Evolutionary conservation across 2,797 vertebrate species (phyloP), one percentile per base, ranked within the genome.

Genomic region (Pseudomugil tenellus): DNA sequence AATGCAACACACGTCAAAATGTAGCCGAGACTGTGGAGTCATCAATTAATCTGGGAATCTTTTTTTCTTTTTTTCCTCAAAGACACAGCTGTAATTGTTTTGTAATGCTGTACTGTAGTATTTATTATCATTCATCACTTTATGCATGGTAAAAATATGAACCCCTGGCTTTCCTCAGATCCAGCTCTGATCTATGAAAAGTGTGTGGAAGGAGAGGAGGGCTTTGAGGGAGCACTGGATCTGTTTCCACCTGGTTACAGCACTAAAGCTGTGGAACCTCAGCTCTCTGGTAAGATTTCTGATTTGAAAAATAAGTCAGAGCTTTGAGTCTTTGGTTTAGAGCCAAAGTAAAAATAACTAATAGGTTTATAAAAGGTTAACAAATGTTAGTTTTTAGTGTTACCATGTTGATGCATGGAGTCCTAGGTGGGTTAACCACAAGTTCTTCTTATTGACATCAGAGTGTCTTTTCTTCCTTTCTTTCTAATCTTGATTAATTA

Each of bases 131-230:
- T 53, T 19, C 49, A 11, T 16, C 54, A 5, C 16, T 28, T 62
- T 21, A 3, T 58, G 13, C 21, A 3, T 37, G 23, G 2, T 23
- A 6, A 17, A 72, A 67, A 21, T 8, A 28, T 56, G 63, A 43
- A 63, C 9, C 3, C 1, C 29, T 57, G 11, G 16, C 81, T 6
- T 79, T 25, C 60, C 19, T n/a, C 76, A 99, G 98, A 99, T 81
- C 97, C 97, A 61, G 92, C 95, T 54, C 94, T 99, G 32, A 96
- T 99, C 73, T 91, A 98, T 87, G 96, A 98, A 17, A 98, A 98
- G 70, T 99, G 97, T 92, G 86, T 97, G 77, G 91, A 95, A 65
- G 93, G 94, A 5, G 97, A 96, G 64, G 96, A 96, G 77, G 97
- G 97, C 59, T 99, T 99, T 75, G 89, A 93, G 46, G 97, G 97